These are phyloP conservation scores for Astreopora myriophthalma DNA, from an alignment of 64 coral and sea anemone genomes.

Conservation along the genomic window DNA sequence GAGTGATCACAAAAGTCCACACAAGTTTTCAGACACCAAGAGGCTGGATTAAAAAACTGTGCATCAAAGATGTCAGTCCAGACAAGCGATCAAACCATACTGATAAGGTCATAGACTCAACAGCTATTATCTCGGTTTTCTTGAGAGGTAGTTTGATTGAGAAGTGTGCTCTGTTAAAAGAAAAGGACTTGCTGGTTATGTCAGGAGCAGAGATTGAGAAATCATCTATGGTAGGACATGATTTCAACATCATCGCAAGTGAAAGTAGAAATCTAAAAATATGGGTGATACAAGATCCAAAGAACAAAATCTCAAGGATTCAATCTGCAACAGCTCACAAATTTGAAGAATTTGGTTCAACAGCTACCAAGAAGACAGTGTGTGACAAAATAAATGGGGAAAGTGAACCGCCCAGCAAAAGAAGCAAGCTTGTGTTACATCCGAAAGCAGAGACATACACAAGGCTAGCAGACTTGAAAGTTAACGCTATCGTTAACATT, in stretches of 20 bases:
- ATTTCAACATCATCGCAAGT: constrained; percentile 14
- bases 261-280: neutral
- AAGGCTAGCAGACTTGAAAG: constrained; percentile 53
- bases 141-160: constrained; percentile 27
- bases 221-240: neutral
- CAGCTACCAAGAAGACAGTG: neutral
- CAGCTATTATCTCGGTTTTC: neutral
- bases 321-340: neutral
- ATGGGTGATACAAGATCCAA: neutral
- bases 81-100: neutral
- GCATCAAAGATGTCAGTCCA: neutral
- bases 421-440: neutral
- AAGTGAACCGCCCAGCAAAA: constrained; percentile 1
- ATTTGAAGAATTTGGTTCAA: neutral
- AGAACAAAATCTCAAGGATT: neutral
- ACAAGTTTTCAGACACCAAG: constrained; percentile 20
- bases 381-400: too few species aligned
- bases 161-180: neutral
- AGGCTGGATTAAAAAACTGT: constrained; percentile 20
- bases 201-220: constrained; percentile 30
- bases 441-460: neutral
- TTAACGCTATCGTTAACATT: neutral
- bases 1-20: constrained; percentile 4
- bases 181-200: constrained; percentile 17
- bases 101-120: too few species aligned